Evolutionary conservation across 1,140 invertebrate species (phyloP).

Genomic region (Microplitis demolitor): DNA sequence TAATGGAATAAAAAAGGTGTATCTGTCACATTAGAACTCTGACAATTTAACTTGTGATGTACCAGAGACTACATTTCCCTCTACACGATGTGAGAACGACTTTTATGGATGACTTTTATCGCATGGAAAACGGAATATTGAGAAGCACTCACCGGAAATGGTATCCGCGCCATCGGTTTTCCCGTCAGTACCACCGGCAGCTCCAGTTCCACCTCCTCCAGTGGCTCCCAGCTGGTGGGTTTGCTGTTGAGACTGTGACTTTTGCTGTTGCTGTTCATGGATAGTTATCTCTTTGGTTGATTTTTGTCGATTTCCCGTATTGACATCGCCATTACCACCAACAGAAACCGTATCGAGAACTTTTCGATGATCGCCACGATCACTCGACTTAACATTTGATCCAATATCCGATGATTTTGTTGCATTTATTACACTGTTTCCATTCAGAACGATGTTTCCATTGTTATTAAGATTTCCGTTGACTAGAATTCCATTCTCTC

Average conservation of each 20-base stretch:
- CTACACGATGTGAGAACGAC: not conserved
- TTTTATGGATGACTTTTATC: slow-evolving; percentile 16
- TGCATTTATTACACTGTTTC: slow-evolving; percentile 38
- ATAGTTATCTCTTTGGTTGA: slow-evolving; percentile 40
- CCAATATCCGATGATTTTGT: slow-evolving; percentile 35
- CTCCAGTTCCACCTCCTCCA: not conserved
- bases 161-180: slow-evolving; percentile 49
- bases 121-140: slow-evolving; percentile 27
- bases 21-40: not conserved
- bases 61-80: not conserved
- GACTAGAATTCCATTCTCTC: slow-evolving; percentile 20
- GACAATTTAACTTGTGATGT: slow-evolving; percentile 7
- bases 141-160: slow-evolving; percentile 50
- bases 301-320: slow-evolving; percentile 46
- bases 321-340: slow-evolving; percentile 35
- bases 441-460: slow-evolving; percentile 41
- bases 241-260: slow-evolving; percentile 7
- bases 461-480: slow-evolving; percentile 46
- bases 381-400: slow-evolving; percentile 31
- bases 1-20: not conserved
- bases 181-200: slow-evolving; percentile 38
- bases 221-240: not conserved
- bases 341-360: slow-evolving; percentile 30
- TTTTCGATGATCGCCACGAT: slow-evolving; percentile 39
- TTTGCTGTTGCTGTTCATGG: slow-evolving; percentile 5